phyloP scores from a whole-genome alignment of 1,140 invertebrate genomes.

The Carposina sasakii region DNA sequence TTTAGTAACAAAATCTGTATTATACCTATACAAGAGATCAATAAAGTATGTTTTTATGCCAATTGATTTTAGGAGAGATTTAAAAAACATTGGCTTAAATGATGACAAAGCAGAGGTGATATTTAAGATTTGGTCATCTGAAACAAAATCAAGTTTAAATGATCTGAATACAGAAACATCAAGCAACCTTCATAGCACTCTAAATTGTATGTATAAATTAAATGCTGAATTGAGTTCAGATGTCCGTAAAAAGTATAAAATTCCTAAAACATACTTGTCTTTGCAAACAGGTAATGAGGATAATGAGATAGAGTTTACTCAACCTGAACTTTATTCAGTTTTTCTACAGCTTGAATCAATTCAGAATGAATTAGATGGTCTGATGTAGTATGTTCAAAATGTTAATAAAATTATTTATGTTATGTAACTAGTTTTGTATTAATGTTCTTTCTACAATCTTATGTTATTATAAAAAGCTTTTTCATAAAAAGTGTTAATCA shows the following conservation, averaged over 20 bases:
- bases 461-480: too few species aligned
- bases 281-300: slow-evolving; percentile 26
- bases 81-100: slow-evolving; percentile 41
- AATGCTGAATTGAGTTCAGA: slow-evolving; percentile 61
- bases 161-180: slow-evolving; percentile 33
- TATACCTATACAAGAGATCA: slow-evolving; percentile 53
- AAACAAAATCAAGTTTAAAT: slow-evolving; percentile 46
- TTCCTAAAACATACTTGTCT: slow-evolving; percentile 51
- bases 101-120: slow-evolving; percentile 47
- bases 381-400: slow-evolving; percentile 21
- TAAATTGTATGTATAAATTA: slow-evolving; percentile 52
- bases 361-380: slow-evolving; percentile 59
- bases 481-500: too few species aligned
- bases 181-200: slow-evolving; percentile 30
- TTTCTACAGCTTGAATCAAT: slow-evolving; percentile 61
- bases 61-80: slow-evolving; percentile 45
- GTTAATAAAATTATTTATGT: slow-evolving; percentile 7
- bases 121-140: slow-evolving; percentile 54
- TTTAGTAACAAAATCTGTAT: slow-evolving; percentile 48
- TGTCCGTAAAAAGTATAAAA: slow-evolving; percentile 50
- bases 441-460: too few species aligned
- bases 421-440: background rate
- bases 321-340: slow-evolving; percentile 51
- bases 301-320: slow-evolving; percentile 51
- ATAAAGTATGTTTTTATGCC: slow-evolving; percentile 63